Conservation (phyloP, 1,140 invertebrate species). For the Drosophila arizonae region DNA sequence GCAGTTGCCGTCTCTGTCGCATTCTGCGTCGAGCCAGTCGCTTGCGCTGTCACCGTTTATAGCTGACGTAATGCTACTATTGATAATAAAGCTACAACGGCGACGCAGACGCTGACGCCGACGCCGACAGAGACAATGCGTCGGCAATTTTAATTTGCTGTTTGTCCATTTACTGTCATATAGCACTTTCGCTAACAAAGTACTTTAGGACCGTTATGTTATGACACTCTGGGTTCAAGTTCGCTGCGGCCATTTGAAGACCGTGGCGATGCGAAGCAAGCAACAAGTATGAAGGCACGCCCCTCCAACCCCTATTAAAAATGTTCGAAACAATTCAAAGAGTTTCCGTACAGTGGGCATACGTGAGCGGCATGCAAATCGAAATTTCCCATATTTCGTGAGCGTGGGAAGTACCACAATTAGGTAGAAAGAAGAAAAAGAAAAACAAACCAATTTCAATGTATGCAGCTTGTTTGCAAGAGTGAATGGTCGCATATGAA, state of each 20-base stretch:
- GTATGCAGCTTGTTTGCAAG: constrained; percentile 3
- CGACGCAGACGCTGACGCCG: neutral
- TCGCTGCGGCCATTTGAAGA: constrained; percentile 28
- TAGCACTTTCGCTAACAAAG: constrained; percentile 48
- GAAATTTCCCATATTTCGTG: constrained; percentile 26
- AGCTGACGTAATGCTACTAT: constrained; percentile 40
- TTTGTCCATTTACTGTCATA: constrained; percentile 27
- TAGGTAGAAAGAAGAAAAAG: neutral
- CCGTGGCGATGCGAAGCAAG: neutral
- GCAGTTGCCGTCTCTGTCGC: constrained; percentile 13
- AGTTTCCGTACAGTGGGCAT: neutral
- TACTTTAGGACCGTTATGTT: constrained; percentile 14
- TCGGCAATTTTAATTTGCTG: constrained; percentile 35
- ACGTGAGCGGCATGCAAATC: constrained; percentile 37
- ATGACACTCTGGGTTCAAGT: constrained; percentile 44
- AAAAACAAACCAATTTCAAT: constrained; percentile 1
- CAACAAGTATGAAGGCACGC: constrained; percentile 28
- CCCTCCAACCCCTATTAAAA: constrained; percentile 3
- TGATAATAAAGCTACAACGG: constrained; percentile 22
- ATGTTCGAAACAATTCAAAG: constrained; percentile 20
- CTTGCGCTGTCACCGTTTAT: constrained; percentile 6
- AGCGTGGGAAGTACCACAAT: constrained; percentile 37
- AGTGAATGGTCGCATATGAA: constrained; percentile 6
- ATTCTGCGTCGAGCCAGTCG: constrained; percentile 4
- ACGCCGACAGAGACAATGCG: constrained; percentile 13